Base-by-base conservation (phyloP, 2,888 invertebrate species). In the Stenichneumon culpator region DNA sequence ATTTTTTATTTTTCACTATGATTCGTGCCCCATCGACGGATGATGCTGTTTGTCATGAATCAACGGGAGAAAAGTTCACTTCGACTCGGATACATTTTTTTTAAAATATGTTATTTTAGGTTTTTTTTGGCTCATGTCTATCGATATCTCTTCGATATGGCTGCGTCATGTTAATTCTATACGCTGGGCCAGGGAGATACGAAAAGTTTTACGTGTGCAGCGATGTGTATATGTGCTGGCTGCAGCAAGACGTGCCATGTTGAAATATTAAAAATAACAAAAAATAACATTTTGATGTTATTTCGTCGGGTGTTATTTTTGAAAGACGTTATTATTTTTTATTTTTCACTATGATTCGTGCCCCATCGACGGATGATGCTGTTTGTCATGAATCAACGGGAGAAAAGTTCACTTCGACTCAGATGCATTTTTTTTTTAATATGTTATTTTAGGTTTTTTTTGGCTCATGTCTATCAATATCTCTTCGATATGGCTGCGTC, bases 41-140 rank as follows among this genome's bases (percentile, higher is more conserved):
- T 89, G 89, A 47, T 93, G 93, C 89, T 90, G 90, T 86, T 89
- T 93, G 81, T 3, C 28, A 28, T 36, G 4, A 36, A 36, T 36
- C 36, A 7, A 47, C 25, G 69, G 69, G 5, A 60, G 39, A 25
- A n/a, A 74, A 44, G 50, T 19, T 9, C 9, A 28, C 7, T 72
- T 25, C 9, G 22, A 32, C 0, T 2, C 14, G 7, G 32, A 14
- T 14, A 19, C 57, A 57, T 28, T 25, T 32, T 32, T 32, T 32
- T 32, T 32, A n/a, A n/a, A n/a, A n/a, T n/a, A n/a, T n/a, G n/a
- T n/a, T n/a, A n/a, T 32, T 32, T 32, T 32, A n/a, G n/a, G n/a
- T 5, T 32, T 32, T 32, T 32, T 67, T 28, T 73, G 28, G 60
- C 60, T 74, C 60, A 22, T 11, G 67, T 78, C 22, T 73, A 78